A percentile compares a stretch with the other conserved stretches of the same genome.
Conservation (phyloP, 2,113 vertebrate genomes). For the Eulemur rufifrons region DNA sequence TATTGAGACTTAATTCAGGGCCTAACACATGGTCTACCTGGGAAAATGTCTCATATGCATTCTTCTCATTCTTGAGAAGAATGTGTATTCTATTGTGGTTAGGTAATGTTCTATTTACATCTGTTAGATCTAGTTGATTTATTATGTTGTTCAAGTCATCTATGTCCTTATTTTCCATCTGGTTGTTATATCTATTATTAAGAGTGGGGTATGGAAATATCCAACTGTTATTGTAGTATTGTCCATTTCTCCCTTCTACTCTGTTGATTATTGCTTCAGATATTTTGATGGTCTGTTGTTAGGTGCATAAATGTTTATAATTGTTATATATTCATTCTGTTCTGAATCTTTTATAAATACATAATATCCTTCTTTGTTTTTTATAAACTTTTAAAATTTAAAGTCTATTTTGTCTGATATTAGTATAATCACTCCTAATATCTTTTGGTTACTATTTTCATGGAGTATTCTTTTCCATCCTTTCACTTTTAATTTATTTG, state of each 20-base stretch:
- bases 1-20: neutral
- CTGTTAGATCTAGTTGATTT: neutral
- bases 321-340: neutral
- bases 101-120: neutral
- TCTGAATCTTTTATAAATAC: neutral
- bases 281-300: neutral
- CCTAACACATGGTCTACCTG: neutral
- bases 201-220: neutral
- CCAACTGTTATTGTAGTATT: neutral
- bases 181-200: neutral
- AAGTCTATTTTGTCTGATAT: neutral
- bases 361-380: neutral
- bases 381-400: neutral
- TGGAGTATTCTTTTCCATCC: neutral
- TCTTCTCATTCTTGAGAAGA: neutral
- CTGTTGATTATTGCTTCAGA: neutral
- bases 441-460: neutral
- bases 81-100: neutral
- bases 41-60: neutral
- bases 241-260: neutral
- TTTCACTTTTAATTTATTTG: neutral
- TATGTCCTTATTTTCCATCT: neutral
- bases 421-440: neutral
- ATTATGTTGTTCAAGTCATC: neutral
- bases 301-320: neutral